These are phyloP conservation scores for Anoplopoma fimbria DNA, from an alignment of 2,113 vertebrate genomes.

Conservation along the genomic window DNA sequence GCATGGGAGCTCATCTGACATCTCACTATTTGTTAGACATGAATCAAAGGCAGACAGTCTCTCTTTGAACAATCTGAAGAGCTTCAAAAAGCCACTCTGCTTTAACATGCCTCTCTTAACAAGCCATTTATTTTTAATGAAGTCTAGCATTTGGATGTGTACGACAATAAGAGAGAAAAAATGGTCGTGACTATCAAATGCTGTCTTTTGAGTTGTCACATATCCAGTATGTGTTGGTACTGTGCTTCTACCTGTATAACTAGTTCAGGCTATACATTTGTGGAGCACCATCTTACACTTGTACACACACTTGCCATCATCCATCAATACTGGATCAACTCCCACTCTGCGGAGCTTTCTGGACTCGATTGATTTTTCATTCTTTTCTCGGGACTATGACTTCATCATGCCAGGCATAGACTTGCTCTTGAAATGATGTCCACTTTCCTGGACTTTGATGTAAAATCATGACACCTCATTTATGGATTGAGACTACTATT, in stretches of 20 bases:
- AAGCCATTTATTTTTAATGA: not conserved
- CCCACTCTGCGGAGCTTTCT: slow-evolving; percentile 49
- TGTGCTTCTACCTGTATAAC: too few relatives aligned
- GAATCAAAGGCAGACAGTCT: slow-evolving; percentile 16
- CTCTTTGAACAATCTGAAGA: slow-evolving; percentile 25
- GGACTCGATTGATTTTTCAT: slow-evolving; percentile 72
- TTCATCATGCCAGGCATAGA: slow-evolving; percentile 45
- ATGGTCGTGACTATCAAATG: not conserved
- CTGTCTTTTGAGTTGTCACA: not conserved
- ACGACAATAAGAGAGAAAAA: not conserved
- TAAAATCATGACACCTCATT: not conserved
- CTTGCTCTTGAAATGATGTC: slow-evolving; percentile 16
- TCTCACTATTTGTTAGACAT: slow-evolving; percentile 6
- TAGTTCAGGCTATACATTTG: not conserved
- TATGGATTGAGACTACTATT: not conserved
- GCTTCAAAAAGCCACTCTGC: slow-evolving; percentile 3
- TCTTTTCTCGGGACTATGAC: slow-evolving; percentile 60
- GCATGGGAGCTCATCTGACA: not conserved
- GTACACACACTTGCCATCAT: slow-evolving; percentile 19
- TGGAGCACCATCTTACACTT: not conserved
- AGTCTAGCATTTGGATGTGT: not conserved
- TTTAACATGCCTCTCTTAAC: not conserved
- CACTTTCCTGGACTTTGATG: slow-evolving; percentile 5
- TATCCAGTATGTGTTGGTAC: not conserved
- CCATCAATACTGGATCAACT: slow-evolving; percentile 66